Percentiles rank a stretch among this genome's conserved stretches.
Conservation (phyloP, 2,888 invertebrate genomes). For the Piscicola geometra region DNA sequence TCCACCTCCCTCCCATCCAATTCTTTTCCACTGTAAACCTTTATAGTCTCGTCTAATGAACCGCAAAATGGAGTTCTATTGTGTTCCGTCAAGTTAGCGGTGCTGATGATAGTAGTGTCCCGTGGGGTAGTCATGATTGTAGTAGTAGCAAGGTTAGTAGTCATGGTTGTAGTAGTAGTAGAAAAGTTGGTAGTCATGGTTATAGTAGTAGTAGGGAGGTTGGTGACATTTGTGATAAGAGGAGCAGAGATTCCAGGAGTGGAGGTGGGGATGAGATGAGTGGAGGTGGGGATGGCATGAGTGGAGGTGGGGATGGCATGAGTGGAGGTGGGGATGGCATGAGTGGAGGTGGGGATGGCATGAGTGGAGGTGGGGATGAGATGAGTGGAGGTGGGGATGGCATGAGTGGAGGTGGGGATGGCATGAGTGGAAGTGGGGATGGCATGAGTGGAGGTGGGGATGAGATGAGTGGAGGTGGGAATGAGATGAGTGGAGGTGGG, state of each 20-base stretch:
- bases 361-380: too few relatives aligned
- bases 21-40: too few relatives aligned
- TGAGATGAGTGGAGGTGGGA: too few relatives aligned
- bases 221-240: not conserved
- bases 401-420: too few relatives aligned
- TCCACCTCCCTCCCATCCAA: too few relatives aligned
- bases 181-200: not conserved
- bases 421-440: too few relatives aligned
- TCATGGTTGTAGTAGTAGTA: not conserved
- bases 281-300: not conserved
- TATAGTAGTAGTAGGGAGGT: not conserved
- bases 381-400: too few relatives aligned
- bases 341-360: not conserved
- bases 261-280: not conserved
- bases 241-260: not conserved
- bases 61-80: too few relatives aligned
- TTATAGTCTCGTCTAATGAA: too few relatives aligned
- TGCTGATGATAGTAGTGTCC: not conserved
- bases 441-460: too few relatives aligned
- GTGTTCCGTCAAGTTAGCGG: too few relatives aligned
- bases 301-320: not conserved
- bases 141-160: not conserved
- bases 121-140: not conserved
- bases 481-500: too few relatives aligned
- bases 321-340: not conserved